These are phyloP conservation scores for Paramisgurnus dabryanus DNA, from an alignment of 2,113 vertebrate species.

Conservation along the genomic window DNA sequence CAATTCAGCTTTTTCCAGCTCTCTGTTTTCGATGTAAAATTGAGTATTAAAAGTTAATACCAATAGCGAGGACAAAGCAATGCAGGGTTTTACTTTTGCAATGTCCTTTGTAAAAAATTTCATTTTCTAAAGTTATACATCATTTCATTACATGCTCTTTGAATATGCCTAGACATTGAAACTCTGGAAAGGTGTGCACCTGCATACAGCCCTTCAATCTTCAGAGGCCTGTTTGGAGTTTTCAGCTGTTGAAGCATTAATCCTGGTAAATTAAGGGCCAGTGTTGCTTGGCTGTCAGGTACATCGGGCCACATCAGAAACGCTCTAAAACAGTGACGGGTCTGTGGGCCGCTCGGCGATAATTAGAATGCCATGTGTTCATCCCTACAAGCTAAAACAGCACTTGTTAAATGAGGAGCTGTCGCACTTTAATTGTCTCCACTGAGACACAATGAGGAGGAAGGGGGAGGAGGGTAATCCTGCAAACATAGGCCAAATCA, in stretches of 20 bases:
- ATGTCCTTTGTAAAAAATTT: background rate
- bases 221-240: constrained; percentile 71
- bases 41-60: background rate
- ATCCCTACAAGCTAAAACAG: constrained; percentile 71
- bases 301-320: constrained; percentile 69
- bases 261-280: constrained; percentile 75
- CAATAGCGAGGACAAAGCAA: background rate
- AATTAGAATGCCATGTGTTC: constrained; percentile 77
- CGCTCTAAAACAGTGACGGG: constrained; percentile 64
- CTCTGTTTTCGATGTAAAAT: background rate
- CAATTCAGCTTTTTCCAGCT: background rate
- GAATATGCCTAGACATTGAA: background rate
- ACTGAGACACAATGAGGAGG: constrained; percentile 61
- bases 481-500: constrained; percentile 60
- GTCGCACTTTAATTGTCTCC: constrained; percentile 77
- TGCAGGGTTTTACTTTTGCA: background rate
- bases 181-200: constrained; percentile 59
- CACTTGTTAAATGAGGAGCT: constrained; percentile 74
- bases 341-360: constrained; percentile 63
- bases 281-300: constrained; percentile 71
- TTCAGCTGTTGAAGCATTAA: constrained; percentile 75
- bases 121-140: background rate
- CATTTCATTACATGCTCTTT: background rate
- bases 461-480: constrained; percentile 46
- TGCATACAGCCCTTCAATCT: constrained; percentile 66